Base-by-base conservation (phyloP, 1,140 invertebrate species). In the Trichoplusia ni region DNA sequence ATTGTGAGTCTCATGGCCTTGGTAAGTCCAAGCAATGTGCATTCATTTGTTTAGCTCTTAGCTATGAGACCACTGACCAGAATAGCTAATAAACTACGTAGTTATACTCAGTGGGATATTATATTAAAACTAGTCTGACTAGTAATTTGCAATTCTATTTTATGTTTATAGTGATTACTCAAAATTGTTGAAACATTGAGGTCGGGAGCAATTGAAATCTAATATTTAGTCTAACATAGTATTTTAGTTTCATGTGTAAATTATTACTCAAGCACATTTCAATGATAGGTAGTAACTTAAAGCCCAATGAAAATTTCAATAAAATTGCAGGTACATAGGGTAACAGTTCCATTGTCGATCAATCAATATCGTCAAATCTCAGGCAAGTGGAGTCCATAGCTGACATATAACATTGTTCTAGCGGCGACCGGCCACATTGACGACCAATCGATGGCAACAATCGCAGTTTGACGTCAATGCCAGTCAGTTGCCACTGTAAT, bases 41-140 rank as follows among this genome's bases (percentile, higher is more conserved):
- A 58, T 58, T 44, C 25, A 58, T 58, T 44, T 58, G 23, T 58
- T 29, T 14, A 58, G 14, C 54, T 27, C n/a, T 56, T 49, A 13
- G 47, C 21, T 35, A 13, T 29, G 47, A 21, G 27, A n/a, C 29
- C 51, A 40, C 18, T 58, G 54, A 44, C 9, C 37, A 58, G 13
- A 25, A 18, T n/a, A 16, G 37, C 38, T 25, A 33, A 8, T n/a
- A 33, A 33, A 47, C 23, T 16, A 31, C 25, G 18, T n/a, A 29
- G 46, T 49, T n/a, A n/a, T n/a, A n/a, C n/a, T n/a, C n/a, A 16
- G 16, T 49, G 27, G 1, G 25, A 42, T 49, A 27, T 6, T 13
- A n/a, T n/a, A n/a, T 47, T 2, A 16, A 47, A 47, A 13, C 11
- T n/a, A n/a, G n/a, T 47, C 40, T 9, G 6, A 21, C 18, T 23